Evolutionary conservation across 1,140 invertebrate genomes (phyloP), one percentile per base, ranked within the genome.

Genomic region (Heliothis virescens): DNA sequence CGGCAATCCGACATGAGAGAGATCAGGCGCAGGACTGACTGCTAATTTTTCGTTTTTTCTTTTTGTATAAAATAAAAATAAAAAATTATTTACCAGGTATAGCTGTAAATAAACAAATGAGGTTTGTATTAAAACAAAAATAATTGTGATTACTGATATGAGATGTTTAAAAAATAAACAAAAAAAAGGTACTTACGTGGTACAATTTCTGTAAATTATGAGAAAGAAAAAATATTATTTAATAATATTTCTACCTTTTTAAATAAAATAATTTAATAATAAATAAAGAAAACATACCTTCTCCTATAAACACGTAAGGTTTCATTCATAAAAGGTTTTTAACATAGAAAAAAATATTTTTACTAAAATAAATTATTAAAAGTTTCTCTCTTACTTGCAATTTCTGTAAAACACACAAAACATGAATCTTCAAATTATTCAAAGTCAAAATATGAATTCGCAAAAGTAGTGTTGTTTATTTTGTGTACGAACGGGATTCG

Each of bases 161-260:
- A 26, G 1, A 26, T 26, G 21, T 1, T 18, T 41, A 48, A 74
- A 26, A 65, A 60, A 9, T 12, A 26, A 10, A 11, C 0, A 48
- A 29, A 16, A 57, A 74, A 18, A 69, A 59, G n/a, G 69, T 50
- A 87, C 86, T 86, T 82, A 90, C 88, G 83, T 71, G 88, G 86
- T 18, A 89, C 73, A 15, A 90, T 83, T 86, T 90, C 88, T 90
- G 79, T 47, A 84, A 87, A 9, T 26, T 83, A 62, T 57, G 29
- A 60, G 16, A 5, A 77, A 34, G 0, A 47, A 21, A 10, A 2
- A 18, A 21, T 57, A 18, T 18, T 57, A 55, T 4, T 55, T 3
- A 55, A 55, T 1, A 55, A 55, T 55, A 16, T 15, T 18, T 55
- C 15, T 15, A 15, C 53, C 3, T n/a, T 5, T 53, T 53, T n/a